Base-by-base conservation (phyloP, 2,888 invertebrate genomes). In the Baccha elongata region DNA sequence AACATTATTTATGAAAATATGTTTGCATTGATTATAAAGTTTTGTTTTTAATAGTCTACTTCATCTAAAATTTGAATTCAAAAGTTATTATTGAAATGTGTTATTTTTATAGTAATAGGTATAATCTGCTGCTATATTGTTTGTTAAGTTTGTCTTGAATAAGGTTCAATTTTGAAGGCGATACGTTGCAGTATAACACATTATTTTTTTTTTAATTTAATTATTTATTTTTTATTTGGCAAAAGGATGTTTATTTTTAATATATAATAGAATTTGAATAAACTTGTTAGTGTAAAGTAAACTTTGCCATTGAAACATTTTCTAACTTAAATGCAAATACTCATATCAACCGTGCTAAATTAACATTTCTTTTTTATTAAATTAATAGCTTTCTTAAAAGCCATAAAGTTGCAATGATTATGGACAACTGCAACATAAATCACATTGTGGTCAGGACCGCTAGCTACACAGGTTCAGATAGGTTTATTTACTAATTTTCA, bases 111-210 rank as follows among this genome's bases (percentile, higher is more conserved):
- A 40, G 3, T 19, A 32, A 23, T 55, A 55, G 35, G 32, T 78
- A 64, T 64, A 71, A n/a, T 67, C 13, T 67, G 72, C 72, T 64
- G 72, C 44, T 72, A 58, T 78, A 19, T 53, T 60, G n/a, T 40
- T 53, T 60, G n/a, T 40, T 79, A 29, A 68, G 73, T 79, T 76
- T 79, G 44, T 73, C 52, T 73, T 73, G 67, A 68, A 53, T 68
- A 73, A 73, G 79, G 79, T 79, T 79, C 73, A 73, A 73, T 79
- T 79, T 68, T 68, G 53, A 79, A 79, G 79, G 79, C 79, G 73
- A 62, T 68, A 79, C 72, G 78, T 79, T 79, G 68, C 67, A 55
- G 67, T 79, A 55, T 79, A 79, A 79, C 79, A 73, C 67, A 68
- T 60, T 58, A 26, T 11, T 65, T 65, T 50, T 44, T 29, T 55